phyloP scores from a whole-genome alignment of 1,140 invertebrate genomes.

The Samia ricini region DNA sequence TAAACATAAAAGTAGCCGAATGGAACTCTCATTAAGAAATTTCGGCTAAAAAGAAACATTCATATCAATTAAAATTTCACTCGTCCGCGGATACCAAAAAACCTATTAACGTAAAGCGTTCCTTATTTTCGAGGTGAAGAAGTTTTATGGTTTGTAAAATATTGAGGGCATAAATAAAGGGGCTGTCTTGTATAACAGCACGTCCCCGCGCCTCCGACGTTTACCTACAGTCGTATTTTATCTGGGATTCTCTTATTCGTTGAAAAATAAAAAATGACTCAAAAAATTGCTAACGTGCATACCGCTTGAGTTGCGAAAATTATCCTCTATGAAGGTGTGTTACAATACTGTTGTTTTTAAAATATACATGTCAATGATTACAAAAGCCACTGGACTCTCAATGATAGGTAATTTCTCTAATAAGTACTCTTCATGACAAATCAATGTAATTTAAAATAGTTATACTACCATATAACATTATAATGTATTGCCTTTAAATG shows the following conservation, averaged over 20 bases:
- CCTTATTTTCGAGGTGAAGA: constrained; percentile 59
- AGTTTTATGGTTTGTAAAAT: constrained; percentile 76
- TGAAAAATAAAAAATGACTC: constrained; percentile 50
- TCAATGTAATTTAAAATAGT: too few species aligned
- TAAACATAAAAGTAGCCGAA: neutral
- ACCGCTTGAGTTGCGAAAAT: constrained; percentile 26
- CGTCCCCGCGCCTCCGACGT: constrained; percentile 39
- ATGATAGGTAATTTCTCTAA: too few species aligned
- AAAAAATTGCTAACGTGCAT: constrained; percentile 48
- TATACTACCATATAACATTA: too few species aligned
- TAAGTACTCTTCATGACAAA: too few species aligned
- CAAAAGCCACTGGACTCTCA: too few species aligned
- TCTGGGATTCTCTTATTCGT: constrained; percentile 57
- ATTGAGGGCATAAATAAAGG: constrained; percentile 71
- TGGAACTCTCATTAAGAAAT: neutral
- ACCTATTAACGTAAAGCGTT: constrained; percentile 72
- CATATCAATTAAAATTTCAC: constrained; percentile 25
- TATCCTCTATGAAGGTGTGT: too few species aligned
- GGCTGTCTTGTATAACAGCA: constrained; percentile 68
- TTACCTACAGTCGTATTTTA: constrained; percentile 63
- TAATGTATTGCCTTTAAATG: too few species aligned
- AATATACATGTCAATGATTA: too few species aligned
- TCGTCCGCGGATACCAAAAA: constrained; percentile 41
- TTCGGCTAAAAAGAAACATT: neutral
- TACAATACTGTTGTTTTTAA: too few species aligned